phyloP scores from a whole-genome alignment of 2,797 vertebrate species.

The Mormyrus proboscirostris region DNA sequence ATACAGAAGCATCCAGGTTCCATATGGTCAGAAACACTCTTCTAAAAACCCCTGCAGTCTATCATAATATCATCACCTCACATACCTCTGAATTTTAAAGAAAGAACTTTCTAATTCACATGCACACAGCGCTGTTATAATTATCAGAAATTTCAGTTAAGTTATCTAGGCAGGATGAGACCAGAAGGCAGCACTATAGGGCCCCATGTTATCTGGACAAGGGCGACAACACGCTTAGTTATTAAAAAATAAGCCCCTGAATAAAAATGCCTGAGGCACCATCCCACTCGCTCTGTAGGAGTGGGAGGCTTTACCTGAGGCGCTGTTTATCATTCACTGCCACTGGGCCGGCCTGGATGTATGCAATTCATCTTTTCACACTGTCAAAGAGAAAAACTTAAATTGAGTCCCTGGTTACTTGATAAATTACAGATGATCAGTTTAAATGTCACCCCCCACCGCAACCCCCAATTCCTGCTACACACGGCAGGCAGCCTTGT shows the following conservation, averaged over 20 bases:
- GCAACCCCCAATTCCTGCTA: not conserved
- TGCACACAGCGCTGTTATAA: not conserved
- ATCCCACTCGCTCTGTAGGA: constrained; percentile 20
- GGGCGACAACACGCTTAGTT: constrained; percentile 28
- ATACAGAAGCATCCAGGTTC: not conserved
- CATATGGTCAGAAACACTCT: not conserved
- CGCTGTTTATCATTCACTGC: constrained; percentile 44
- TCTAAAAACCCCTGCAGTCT: not conserved
- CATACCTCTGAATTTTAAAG: not conserved
- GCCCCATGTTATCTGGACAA: constrained; percentile 23
- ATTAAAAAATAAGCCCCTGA: constrained; percentile 34
- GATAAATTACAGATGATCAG: constrained; percentile 50
- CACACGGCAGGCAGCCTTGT: constrained; percentile 14
- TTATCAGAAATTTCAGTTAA: constrained; percentile 14
- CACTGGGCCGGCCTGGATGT: constrained; percentile 33
- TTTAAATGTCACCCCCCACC: constrained; percentile 39
- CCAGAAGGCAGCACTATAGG: not conserved
- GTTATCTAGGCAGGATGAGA: not conserved
- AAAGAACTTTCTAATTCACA: not conserved
- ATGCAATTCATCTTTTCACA: constrained; percentile 43
- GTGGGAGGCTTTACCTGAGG: constrained; percentile 31
- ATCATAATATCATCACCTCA: not conserved
- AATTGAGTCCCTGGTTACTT: constrained; percentile 44
- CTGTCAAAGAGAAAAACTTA: constrained; percentile 44
- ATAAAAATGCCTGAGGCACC: constrained; percentile 36